Evolutionary conservation across 2,113 vertebrate genomes (phyloP).

Genomic region (Siniperca chuatsi): DNA sequence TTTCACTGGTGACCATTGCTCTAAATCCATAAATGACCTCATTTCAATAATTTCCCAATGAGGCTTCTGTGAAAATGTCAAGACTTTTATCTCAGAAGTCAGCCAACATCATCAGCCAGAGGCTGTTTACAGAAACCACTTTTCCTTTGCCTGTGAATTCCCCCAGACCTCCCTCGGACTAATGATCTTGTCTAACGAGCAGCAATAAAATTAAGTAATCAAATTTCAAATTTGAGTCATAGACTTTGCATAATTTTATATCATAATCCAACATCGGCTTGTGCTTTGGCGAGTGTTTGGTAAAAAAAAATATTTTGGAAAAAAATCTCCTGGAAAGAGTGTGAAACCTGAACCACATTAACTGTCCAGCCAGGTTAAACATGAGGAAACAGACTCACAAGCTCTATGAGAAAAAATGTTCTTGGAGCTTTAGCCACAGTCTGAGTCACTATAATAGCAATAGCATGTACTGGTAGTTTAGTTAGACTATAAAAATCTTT

Average conservation of each 20-base stretch:
- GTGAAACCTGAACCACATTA: constrained; percentile 9
- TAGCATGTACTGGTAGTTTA: neutral
- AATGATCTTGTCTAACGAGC: constrained; percentile 14
- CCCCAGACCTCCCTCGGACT: constrained; percentile 22
- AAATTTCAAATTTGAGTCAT: neutral
- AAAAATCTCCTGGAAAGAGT: neutral
- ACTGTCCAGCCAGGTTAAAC: constrained; percentile 33
- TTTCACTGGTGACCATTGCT: constrained; percentile 1
- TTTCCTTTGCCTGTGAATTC: constrained; percentile 19
- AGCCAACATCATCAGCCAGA: constrained; percentile 29
- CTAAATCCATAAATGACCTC: neutral
- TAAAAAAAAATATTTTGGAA: neutral
- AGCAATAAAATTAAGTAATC: constrained; percentile 34
- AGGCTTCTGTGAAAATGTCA: constrained; percentile 30
- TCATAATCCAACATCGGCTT: neutral
- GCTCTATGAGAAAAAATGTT: constrained; percentile 3
- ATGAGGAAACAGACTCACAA: constrained; percentile 15
- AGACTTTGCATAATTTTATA: neutral
- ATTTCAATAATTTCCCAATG: constrained; percentile 2
- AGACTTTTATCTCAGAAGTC: constrained; percentile 28
- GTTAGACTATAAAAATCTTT: neutral
- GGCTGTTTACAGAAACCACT: constrained; percentile 32
- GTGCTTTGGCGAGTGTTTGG: neutral
- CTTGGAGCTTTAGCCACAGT: constrained; percentile 1
- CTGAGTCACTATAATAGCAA: constrained; percentile 16